Evolutionary conservation across 1,140 invertebrate species (phyloP), one percentile per base, ranked within the genome.

Genomic region (Ceratitis capitata): DNA sequence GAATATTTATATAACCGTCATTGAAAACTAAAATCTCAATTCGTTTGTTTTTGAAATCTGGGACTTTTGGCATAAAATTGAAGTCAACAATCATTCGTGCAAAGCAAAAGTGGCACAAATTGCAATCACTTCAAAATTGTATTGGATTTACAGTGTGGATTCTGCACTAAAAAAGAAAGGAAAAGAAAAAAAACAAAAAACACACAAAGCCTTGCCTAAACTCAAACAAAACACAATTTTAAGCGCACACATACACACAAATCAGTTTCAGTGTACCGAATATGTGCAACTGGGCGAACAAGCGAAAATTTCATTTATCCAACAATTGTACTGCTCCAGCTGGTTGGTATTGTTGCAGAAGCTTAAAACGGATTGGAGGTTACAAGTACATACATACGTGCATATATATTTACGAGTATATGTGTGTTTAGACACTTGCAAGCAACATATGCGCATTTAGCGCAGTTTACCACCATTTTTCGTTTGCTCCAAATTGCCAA

Each of bases 41-140:
- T n/a, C n/a, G n/a, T n/a, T n/a, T n/a, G n/a, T n/a, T n/a, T n/a
- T n/a, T n/a, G n/a, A n/a, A n/a, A n/a, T 47, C 12, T 47, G 45
- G 45, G 5, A 47, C 12, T 56, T 10, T 56, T 35, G 12, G 58
- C 42, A n/a, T 23, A 78, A 45, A 42, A 78, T 14, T 45, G 39
- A 47, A 78, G 39, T 35, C 69, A 78, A 42, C 1, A 39, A 39
- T 9, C 69, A 78, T 42, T 78, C 39, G 39, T 42, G 69, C 39
- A n/a, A n/a, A 78, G 69, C 69, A 78, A 78, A 78, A 78, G 39
- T 78, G 69, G 69, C 39, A 78, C 69, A 78, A 78, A 78, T 78
- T 69, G 61, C 61, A 78, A 47, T 78, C 69, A 78, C 69, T 78
- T 78, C 69, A 78, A 78, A n/a, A 2, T 78, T 78, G 39, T 78